Evolutionary conservation across 2,888 invertebrate genomes (phyloP).

Genomic region (Ypsolopha sequella): DNA sequence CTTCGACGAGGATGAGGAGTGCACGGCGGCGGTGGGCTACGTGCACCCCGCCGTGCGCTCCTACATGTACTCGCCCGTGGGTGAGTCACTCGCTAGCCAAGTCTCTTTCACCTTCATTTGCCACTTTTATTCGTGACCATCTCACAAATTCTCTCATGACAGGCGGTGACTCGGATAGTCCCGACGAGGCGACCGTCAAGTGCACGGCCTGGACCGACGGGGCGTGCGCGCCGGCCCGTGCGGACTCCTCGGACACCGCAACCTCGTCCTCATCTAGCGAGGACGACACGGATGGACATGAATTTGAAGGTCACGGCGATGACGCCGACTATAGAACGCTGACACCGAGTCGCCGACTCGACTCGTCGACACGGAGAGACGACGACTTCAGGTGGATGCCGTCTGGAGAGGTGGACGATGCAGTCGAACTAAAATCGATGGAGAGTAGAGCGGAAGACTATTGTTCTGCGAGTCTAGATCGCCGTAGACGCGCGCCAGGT

Average conservation of each 20-base stretch:
- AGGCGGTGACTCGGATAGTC: slow-evolving; percentile 73
- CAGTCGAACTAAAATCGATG: slow-evolving; percentile 29
- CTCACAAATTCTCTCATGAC: slow-evolving; percentile 47
- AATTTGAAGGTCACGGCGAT: slow-evolving; percentile 69
- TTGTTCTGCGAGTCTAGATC: slow-evolving; percentile 65
- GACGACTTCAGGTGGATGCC: slow-evolving; percentile 79
- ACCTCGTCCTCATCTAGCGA: slow-evolving; percentile 41
- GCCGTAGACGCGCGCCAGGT: slow-evolving; percentile 59
- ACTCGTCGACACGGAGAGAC: slow-evolving; percentile 74
- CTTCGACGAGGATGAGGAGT: slow-evolving; percentile 57
- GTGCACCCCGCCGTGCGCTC: slow-evolving; percentile 66
- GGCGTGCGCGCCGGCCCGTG: slow-evolving; percentile 38
- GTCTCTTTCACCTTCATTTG: slow-evolving; percentile 19
- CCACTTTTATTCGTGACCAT: background rate
- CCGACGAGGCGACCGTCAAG: slow-evolving; percentile 74
- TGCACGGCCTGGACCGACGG: slow-evolving; percentile 62
- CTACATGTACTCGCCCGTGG: slow-evolving; percentile 68
- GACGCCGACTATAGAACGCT: slow-evolving; percentile 72
- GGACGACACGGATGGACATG: slow-evolving; percentile 47
- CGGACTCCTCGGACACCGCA: slow-evolving; percentile 51
- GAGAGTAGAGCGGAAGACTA: slow-evolving; percentile 43
- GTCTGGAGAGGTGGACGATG: slow-evolving; percentile 40
- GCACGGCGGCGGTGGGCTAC: slow-evolving; percentile 41
- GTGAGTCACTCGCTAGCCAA: slow-evolving; percentile 49
- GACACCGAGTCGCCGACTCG: slow-evolving; percentile 51